Conservation (phyloP, 2,888 invertebrate genomes). For the Pammene aurita region DNA sequence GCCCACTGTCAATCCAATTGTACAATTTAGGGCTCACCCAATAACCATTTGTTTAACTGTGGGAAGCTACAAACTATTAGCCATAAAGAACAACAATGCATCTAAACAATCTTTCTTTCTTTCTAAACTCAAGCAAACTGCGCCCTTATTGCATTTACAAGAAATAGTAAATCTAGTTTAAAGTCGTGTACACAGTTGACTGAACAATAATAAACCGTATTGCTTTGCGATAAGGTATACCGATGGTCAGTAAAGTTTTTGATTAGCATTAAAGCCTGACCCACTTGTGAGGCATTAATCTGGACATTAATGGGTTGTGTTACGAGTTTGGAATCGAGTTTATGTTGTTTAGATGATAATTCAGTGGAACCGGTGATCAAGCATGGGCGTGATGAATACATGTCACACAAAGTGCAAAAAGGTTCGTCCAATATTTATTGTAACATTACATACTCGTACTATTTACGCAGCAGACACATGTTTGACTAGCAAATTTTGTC, state of each 20-base stretch:
- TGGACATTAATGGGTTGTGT: background rate
- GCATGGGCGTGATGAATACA: background rate
- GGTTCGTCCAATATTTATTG: too few species aligned
- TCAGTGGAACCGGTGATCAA: background rate
- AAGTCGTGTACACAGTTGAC: background rate
- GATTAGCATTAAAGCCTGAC: background rate
- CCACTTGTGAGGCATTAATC: constrained; percentile 3
- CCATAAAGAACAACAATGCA: background rate
- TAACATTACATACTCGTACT: too few species aligned
- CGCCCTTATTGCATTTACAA: background rate
- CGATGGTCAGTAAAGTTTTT: background rate
- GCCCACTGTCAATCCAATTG: background rate
- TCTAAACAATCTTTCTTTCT: too few species aligned
- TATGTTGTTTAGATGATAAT: background rate
- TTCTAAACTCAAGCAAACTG: background rate
- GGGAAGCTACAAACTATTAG: constrained; percentile 9
- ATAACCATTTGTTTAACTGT: constrained; percentile 11
- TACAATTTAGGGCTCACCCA: constrained; percentile 9
- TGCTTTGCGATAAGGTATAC: background rate
- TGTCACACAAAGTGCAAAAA: too few species aligned
- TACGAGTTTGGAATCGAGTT: background rate
- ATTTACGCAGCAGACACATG: too few species aligned
- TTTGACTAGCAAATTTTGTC: too few species aligned
- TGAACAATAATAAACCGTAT: background rate
- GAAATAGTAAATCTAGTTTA: background rate